phyloP scores from a whole-genome alignment of 2,113 vertebrate species.

The Xerus inauris region DNA sequence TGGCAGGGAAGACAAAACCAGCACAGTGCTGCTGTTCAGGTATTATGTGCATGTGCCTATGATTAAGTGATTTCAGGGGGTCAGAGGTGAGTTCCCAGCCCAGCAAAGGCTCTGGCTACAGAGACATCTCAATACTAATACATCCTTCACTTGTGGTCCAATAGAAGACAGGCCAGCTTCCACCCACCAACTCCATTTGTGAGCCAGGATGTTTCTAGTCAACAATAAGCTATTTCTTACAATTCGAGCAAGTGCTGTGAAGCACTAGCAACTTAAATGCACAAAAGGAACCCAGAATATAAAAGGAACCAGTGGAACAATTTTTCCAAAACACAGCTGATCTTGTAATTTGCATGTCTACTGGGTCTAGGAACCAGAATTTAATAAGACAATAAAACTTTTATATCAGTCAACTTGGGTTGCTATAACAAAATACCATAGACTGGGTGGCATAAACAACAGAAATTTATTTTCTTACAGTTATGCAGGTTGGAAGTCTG shows the following conservation, averaged over 20 bases:
- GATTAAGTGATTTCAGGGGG: constrained; percentile 57
- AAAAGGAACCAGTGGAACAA: not conserved
- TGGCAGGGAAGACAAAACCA: constrained; percentile 52
- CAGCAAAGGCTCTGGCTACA: constrained; percentile 40
- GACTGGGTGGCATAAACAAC: not conserved
- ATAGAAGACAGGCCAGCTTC: not conserved
- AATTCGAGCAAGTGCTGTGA: constrained; percentile 49
- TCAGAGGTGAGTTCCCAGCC: not conserved
- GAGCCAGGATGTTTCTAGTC: constrained; percentile 29
- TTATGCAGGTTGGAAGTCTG: not conserved
- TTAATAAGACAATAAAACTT: constrained; percentile 43
- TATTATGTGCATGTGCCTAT: not conserved
- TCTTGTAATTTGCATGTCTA: constrained; percentile 47
- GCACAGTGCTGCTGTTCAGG: not conserved
- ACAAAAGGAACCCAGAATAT: constrained; percentile 26
- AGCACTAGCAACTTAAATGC: not conserved
- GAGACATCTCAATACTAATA: not conserved
- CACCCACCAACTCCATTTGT: not conserved
- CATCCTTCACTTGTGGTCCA: constrained; percentile 26
- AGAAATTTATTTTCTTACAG: constrained; percentile 7
- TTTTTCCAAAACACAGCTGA: constrained; percentile 36
- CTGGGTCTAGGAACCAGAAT: constrained; percentile 31
- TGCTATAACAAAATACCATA: constrained; percentile 25
- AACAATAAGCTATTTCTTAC: constrained; percentile 53
- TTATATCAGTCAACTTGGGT: not conserved